Percentiles rank a stretch among this genome's conserved stretches.
phyloP scores from a whole-genome alignment of 2,888 invertebrate species.

The Coelopa pilipes region DNA sequence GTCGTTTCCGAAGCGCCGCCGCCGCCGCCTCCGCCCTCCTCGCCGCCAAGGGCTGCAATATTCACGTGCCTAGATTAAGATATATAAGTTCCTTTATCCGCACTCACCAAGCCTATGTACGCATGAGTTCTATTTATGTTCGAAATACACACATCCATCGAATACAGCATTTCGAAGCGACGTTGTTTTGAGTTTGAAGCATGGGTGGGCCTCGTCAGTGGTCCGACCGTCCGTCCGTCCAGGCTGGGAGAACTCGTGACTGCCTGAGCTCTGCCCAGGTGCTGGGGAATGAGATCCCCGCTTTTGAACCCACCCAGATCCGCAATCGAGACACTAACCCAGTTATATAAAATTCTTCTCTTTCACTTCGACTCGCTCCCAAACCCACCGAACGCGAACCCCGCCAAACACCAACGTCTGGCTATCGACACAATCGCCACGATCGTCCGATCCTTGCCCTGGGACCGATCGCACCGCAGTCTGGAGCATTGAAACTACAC shows the following conservation, averaged over 20 bases:
- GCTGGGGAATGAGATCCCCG: not conserved
- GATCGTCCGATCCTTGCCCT: not conserved
- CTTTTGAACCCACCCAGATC: not conserved
- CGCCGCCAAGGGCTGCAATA: slow-evolving; percentile 17
- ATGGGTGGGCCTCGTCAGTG: not conserved
- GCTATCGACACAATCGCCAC: not conserved
- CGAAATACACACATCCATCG: not conserved
- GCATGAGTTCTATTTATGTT: not conserved
- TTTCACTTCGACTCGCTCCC: not conserved
- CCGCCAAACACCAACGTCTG: not conserved
- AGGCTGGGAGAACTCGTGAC: too few relatives aligned
- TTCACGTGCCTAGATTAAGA: slow-evolving; percentile 9
- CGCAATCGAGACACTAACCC: slow-evolving; percentile 1
- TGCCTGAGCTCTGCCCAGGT: too few relatives aligned
- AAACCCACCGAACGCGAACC: not conserved
- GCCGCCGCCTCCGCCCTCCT: not conserved
- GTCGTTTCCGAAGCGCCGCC: not conserved
- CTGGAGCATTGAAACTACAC: slow-evolving; percentile 63
- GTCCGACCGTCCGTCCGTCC: too few relatives aligned
- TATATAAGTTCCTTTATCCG: not conserved
- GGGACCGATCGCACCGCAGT: slow-evolving; percentile 40
- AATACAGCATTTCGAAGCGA: not conserved
- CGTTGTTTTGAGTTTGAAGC: not conserved
- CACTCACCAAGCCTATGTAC: not conserved
- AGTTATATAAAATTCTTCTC: slow-evolving; percentile 3